These are phyloP conservation scores for Esox niger DNA, from an alignment of 2,113 vertebrate genomes.

Conservation along the genomic window DNA sequence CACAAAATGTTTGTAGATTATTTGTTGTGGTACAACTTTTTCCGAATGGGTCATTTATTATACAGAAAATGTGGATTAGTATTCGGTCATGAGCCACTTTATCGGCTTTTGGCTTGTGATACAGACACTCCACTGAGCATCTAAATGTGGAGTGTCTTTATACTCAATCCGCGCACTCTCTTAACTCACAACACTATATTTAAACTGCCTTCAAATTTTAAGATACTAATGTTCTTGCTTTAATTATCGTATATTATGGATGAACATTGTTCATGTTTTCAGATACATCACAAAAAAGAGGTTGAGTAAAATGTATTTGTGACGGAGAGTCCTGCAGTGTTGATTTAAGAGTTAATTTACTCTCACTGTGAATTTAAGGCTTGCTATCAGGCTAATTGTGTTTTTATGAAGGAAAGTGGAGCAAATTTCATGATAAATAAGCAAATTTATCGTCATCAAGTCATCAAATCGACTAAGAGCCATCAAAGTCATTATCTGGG, in stretches of 20 bases:
- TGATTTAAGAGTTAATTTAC: conserved; percentile 5
- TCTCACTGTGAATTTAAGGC: conserved; percentile 48
- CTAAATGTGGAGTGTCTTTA: conserved; percentile 33
- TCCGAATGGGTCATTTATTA: too few species aligned
- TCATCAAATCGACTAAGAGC: conserved; percentile 65
- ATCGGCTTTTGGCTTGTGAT: too few species aligned
- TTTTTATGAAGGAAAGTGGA: conserved; percentile 62
- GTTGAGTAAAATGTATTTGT: conserved; percentile 27
- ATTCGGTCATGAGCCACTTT: too few species aligned
- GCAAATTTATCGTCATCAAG: conserved; percentile 73
- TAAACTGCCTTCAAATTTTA: conserved; percentile 29
- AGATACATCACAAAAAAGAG: conserved; percentile 7
- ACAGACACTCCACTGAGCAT: too few species aligned
- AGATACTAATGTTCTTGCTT: conserved; percentile 20
- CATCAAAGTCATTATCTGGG: conserved; percentile 71
- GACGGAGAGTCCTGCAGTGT: conserved; percentile 5
- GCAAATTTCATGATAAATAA: conserved; percentile 66
- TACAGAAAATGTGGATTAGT: too few species aligned
- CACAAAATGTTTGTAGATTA: too few species aligned
- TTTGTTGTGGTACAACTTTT: too few species aligned
- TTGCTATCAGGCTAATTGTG: conserved; percentile 61
- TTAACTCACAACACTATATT: conserved; percentile 29
- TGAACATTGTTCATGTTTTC: not conserved
- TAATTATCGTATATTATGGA: conserved; percentile 56
- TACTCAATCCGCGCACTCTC: too few species aligned